Percentiles rank a stretch among this genome's conserved stretches.
phyloP scores from a whole-genome alignment of 2,888 invertebrate species.

The Hedya salicella region DNA sequence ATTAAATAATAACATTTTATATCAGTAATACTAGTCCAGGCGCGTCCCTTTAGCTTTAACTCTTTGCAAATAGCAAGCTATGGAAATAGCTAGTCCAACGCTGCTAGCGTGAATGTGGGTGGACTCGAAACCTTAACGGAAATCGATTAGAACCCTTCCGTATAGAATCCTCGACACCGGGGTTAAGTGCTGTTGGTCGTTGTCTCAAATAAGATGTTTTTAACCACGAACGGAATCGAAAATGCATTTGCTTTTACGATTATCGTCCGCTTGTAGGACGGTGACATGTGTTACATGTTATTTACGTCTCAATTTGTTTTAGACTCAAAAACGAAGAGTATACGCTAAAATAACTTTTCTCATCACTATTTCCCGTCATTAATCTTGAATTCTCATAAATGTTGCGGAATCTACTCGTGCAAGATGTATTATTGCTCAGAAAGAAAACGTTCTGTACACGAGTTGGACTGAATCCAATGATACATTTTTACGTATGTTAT shows the following conservation, averaged over 20 bases:
- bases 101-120: slow-evolving; percentile 65
- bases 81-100: slow-evolving; percentile 38
- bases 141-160: slow-evolving; percentile 69
- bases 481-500: background rate
- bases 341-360: too few species aligned
- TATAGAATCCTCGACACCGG: slow-evolving; percentile 69
- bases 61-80: slow-evolving; percentile 17
- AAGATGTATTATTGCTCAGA: too few species aligned
- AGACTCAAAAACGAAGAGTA: background rate
- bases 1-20: too few species aligned
- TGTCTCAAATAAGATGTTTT: slow-evolving; percentile 73
- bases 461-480: background rate
- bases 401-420: background rate
- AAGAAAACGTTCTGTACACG: too few species aligned
- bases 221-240: slow-evolving; percentile 48
- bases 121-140: slow-evolving; percentile 71
- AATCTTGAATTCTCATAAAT: background rate
- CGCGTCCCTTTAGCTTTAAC: slow-evolving; percentile 15
- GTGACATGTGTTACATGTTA: slow-evolving; percentile 15
- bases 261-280: slow-evolving; percentile 27
- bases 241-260: slow-evolving; percentile 44
- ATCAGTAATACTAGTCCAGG: background rate
- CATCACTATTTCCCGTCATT: background rate
- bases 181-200: slow-evolving; percentile 71
- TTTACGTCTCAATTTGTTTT: background rate